Conservation (phyloP, 2,113 vertebrate genomes). For the Todiramphus chloris region DNA sequence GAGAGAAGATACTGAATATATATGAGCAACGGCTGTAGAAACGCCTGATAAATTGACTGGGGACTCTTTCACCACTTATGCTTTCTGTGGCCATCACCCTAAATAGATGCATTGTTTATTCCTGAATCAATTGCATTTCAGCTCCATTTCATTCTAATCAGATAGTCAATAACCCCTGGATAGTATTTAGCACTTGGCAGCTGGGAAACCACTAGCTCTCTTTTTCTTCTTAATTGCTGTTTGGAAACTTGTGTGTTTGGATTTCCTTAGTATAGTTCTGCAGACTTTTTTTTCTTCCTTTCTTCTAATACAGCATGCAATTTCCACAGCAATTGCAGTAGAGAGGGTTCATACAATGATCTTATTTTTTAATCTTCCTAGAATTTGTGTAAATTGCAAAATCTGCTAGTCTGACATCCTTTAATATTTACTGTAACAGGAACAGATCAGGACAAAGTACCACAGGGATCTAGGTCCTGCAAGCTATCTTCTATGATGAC, state of each 20-base stretch:
- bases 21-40: not conserved
- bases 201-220: not conserved
- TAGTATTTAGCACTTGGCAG: slow-evolving; percentile 55
- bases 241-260: not conserved
- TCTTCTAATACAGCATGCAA: not conserved
- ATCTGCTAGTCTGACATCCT: not conserved
- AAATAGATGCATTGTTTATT: slow-evolving; percentile 65
- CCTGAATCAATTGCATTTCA: slow-evolving; percentile 68
- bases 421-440: not conserved
- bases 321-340: not conserved
- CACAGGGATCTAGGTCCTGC: not conserved
- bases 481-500: not conserved
- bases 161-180: slow-evolving; percentile 62
- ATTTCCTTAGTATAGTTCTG: not conserved
- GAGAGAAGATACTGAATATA: not conserved
- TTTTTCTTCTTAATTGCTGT: slow-evolving; percentile 50
- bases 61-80: not conserved
- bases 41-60: not conserved
- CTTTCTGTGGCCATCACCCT: slow-evolving; percentile 51
- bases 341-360: not conserved
- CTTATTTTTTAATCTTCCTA: not conserved
- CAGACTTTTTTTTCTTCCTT: not conserved
- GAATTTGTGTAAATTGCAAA: not conserved
- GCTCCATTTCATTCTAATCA: slow-evolving; percentile 69
- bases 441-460: not conserved